A percentile compares a stretch with the other conserved stretches of the same genome.
phyloP scores from a whole-genome alignment of 2,888 invertebrate genomes.

The Tinea semifulvella region DNA sequence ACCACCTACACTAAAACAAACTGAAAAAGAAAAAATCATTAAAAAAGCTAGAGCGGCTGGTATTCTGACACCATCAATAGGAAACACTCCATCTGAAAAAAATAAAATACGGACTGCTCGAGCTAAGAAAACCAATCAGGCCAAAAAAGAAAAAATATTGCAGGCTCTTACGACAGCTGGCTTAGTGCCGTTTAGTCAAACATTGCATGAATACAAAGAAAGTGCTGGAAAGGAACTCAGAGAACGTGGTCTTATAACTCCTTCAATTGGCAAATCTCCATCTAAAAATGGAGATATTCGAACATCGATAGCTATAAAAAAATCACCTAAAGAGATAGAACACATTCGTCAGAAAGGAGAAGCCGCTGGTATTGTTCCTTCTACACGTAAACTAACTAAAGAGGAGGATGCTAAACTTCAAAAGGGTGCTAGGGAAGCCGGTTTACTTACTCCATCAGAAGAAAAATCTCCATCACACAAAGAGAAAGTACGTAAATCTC shows the following conservation, averaged over 20 bases:
- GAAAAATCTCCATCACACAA: conserved; percentile 19
- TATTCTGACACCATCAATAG: conserved; percentile 19
- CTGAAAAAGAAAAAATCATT: neutral
- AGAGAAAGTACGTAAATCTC: neutral
- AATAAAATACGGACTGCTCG: conserved; percentile 22
- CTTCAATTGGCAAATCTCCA: conserved; percentile 22
- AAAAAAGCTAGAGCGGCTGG: neutral
- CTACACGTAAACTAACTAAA: conserved; percentile 12
- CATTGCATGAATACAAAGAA: no score
- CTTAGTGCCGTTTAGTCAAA: no score
- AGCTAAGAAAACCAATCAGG: conserved; percentile 16
- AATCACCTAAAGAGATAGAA: neutral
- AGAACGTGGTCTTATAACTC: conserved; percentile 15
- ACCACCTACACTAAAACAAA: neutral
- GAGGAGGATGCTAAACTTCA: neutral
- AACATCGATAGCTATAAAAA: neutral
- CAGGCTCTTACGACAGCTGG: no score
- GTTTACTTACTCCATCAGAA: conserved; percentile 20
- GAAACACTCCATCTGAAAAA: conserved; percentile 24
- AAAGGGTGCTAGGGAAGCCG: neutral
- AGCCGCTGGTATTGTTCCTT: neutral
- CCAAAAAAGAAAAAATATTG: conserved; percentile 17
- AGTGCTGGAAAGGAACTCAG: conserved; percentile 15
- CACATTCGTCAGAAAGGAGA: neutral
- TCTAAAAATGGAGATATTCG: neutral